Base-by-base conservation (phyloP, 2,888 invertebrate genomes). In the Phasia obesa region DNA sequence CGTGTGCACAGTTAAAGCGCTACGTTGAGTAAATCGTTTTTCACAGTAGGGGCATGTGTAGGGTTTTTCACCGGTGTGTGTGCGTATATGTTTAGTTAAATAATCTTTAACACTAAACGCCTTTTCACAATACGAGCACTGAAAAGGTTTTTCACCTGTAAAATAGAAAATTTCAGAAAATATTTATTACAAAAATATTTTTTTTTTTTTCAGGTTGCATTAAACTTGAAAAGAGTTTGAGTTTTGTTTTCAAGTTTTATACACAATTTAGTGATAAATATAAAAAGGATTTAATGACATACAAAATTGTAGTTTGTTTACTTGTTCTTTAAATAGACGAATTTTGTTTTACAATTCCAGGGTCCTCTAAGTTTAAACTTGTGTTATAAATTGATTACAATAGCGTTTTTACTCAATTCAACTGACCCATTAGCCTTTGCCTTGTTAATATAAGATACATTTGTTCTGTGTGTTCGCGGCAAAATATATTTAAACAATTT, bases 41-140 rank as follows among this genome's bases (percentile, higher is more conserved):
- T 90, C 90, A 79, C 90, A 90, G 78, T 89, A 90, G 83, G 90
- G 89, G 86, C 90, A 90, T 85, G 89, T 89, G 84, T 90, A 90
- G 81, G 90, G 90, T 85, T 91, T 90, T 85, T 90, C 90, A 74
- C 90, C 90, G 82, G 90, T 90, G 81, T 90, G 90, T 85, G 90
- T 90, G 85, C 90, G 90, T 89, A 90, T 90, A 87, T 90, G 90
- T 87, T 90, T 90, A 86, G 90, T 90, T 86, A 90, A 88, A 88
- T 90, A 90, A 86, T 90, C 90, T 88, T 90, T 90, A 85, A 90
- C 90, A 86, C 90, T 90, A 85, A 90, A 90, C 86, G 90, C 88
- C 87, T 90, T 90, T 86, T 90, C 90, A 85, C 90, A 90, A 85
- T 90, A 90, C 71, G 86, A 86, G 84, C 90, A 90, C 77, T 90